Evolutionary conservation across 2,888 invertebrate genomes (phyloP).

Genomic region (Mantis religiosa): DNA sequence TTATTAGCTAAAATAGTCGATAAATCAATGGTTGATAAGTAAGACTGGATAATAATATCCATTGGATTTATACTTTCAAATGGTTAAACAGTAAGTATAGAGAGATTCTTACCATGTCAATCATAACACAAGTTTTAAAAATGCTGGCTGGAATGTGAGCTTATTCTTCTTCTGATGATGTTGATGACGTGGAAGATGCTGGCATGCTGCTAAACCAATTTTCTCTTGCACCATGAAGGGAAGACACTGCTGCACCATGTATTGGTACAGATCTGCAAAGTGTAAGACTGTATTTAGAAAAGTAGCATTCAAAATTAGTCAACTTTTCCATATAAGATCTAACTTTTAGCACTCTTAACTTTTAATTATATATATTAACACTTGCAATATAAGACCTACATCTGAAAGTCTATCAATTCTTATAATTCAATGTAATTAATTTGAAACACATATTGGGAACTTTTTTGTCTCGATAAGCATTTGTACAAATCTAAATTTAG

Average conservation of each 20-base stretch:
- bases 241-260: conserved; percentile 39
- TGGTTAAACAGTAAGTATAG: not conserved
- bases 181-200: conserved; percentile 49
- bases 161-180: conserved; percentile 33
- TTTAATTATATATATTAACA: no score
- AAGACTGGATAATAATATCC: not conserved
- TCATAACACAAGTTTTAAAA: not conserved
- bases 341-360: not conserved
- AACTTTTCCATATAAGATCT: not conserved
- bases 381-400: no score
- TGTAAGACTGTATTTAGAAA: not conserved
- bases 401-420: no score
- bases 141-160: not conserved
- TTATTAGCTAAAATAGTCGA: not conserved
- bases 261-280: conserved; percentile 33
- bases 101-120: not conserved
- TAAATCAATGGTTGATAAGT: not conserved
- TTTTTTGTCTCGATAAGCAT: no score
- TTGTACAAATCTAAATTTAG: no score
- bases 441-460: no score
- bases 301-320: not conserved
- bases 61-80: not conserved
- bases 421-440: no score
- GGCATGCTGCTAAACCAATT: conserved; percentile 55
- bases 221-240: conserved; percentile 44